These are phyloP conservation scores for Sigmodon hispidus DNA, from an alignment of 2,113 vertebrate genomes.

Conservation along the genomic window DNA sequence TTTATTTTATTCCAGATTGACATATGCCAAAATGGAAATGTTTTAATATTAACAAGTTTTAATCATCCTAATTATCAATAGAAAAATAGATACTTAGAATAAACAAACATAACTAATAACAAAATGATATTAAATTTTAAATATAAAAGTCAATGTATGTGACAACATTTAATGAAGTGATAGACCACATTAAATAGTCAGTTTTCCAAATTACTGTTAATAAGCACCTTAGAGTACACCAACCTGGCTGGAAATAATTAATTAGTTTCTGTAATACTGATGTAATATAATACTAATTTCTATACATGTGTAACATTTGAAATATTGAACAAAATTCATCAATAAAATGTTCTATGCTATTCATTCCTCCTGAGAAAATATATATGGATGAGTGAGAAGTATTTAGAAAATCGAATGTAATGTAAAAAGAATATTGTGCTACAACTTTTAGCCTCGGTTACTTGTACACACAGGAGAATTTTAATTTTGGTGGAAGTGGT, in stretches of 20 bases:
- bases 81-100: slow-evolving; percentile 14
- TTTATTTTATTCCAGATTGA: slow-evolving; percentile 6
- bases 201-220: background rate
- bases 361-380: background rate
- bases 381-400: background rate
- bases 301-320: slow-evolving; percentile 12
- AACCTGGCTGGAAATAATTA: background rate
- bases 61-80: slow-evolving; percentile 47
- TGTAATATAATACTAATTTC: background rate
- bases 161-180: background rate
- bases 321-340: slow-evolving; percentile 48
- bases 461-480: background rate
- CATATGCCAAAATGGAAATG: background rate
- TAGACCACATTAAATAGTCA: background rate
- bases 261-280: background rate
- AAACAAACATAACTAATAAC: background rate
- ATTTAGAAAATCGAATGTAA: slow-evolving; percentile 1
- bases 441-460: background rate
- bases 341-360: slow-evolving; percentile 2
- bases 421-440: background rate
- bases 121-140: background rate
- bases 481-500: background rate
- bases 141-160: background rate
- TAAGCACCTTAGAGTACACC: background rate
- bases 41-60: slow-evolving; percentile 15